These are phyloP conservation scores for Noctilio leporinus DNA, from an alignment of 2,113 vertebrate genomes.

Conservation along the genomic window DNA sequence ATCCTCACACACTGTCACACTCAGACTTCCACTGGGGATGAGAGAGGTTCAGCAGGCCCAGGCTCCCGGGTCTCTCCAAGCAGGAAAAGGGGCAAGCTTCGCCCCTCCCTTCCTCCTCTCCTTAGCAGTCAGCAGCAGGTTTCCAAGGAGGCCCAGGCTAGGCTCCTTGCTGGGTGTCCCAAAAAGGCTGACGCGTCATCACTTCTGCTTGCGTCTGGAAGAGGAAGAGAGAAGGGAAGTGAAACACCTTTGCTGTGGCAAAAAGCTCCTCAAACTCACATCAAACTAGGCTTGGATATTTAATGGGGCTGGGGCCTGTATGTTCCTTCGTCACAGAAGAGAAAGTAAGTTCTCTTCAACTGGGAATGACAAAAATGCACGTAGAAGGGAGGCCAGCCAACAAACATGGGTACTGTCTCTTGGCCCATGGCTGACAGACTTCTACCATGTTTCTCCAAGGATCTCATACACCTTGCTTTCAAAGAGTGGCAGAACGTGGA, in stretches of 20 bases:
- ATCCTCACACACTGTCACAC: not conserved
- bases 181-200: not conserved
- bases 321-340: not conserved
- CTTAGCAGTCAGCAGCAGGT: not conserved
- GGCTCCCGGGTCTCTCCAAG: fast-evolving
- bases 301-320: not conserved
- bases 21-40: not conserved
- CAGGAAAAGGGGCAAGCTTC: not conserved
- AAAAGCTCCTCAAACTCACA: not conserved
- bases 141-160: not conserved
- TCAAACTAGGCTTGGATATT: not conserved
- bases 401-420: not conserved
- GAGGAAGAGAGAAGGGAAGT: not conserved
- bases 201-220: not conserved
- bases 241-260: not conserved
- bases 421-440: not conserved
- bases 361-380: not conserved
- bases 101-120: not conserved
- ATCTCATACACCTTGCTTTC: not conserved
- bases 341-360: not conserved
- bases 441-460: not conserved
- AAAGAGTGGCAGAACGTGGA: not conserved
- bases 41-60: too few relatives aligned
- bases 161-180: not conserved
- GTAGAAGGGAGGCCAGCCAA: not conserved